These are phyloP conservation scores for Felis catus DNA, from an alignment of 2,113 vertebrate species.

Conservation along the genomic window DNA sequence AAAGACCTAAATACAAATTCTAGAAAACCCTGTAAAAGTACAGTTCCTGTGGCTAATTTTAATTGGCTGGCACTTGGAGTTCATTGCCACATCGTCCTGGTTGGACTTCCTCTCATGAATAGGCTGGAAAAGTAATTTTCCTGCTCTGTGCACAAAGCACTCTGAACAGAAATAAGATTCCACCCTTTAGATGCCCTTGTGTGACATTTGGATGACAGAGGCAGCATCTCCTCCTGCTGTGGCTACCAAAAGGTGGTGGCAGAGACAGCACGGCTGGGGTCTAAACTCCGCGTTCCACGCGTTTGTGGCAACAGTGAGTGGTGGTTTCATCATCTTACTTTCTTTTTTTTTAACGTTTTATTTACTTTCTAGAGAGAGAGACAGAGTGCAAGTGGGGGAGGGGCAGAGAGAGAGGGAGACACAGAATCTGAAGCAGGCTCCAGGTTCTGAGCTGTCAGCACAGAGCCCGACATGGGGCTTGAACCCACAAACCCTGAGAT, in stretches of 20 bases:
- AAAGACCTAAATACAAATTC: not conserved
- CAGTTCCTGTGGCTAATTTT: not conserved
- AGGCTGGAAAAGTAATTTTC: not conserved
- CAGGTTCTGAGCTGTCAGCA: no score
- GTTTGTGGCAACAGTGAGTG: no score
- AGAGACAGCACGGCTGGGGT: rapidly evolving
- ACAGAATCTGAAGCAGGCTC: no score
- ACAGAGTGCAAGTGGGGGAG: no score
- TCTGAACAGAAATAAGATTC: not conserved
- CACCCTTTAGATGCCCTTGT: not conserved
- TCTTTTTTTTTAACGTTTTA: no score
- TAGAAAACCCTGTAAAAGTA: not conserved
- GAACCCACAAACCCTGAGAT: no score
- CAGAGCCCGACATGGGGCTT: no score
- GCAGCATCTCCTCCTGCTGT: not conserved
- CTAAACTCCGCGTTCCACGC: rapidly evolving
- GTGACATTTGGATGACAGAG: not conserved
- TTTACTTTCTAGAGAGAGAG: no score
- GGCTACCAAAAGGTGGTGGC: rapidly evolving
- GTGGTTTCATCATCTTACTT: not conserved
- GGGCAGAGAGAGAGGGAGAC: no score
- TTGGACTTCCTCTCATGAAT: not conserved
- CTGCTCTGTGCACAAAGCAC: not conserved
- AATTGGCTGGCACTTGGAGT: not conserved
- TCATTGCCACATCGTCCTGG: not conserved